Base-by-base conservation (phyloP, 2,113 vertebrate species). In the Periophthalmodon schlosseri region DNA sequence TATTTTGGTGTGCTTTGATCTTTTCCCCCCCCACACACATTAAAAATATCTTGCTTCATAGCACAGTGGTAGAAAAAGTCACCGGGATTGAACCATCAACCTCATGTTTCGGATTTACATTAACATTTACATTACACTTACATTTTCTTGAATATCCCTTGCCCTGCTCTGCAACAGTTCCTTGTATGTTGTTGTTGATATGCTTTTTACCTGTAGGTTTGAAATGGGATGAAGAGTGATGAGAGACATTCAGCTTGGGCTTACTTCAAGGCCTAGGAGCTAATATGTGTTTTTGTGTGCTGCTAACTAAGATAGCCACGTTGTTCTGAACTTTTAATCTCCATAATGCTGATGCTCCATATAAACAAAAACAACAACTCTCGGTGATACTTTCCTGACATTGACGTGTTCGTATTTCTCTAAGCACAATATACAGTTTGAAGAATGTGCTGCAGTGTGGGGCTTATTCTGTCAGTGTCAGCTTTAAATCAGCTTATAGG, bases 391-490 rank as follows among this genome's bases (percentile, higher is more conserved):
- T 60, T 36, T 58, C 16, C 21, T 49, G 39, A 52, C 49, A 69
- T 15, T 2, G 18, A 58, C 3, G 0, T 1, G 11, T 47, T 28
- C 9, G 13, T 21, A 15, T 46, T 18, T 65, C 49, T 65, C 61
- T 36, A 23, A 21, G 46, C 47, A 57, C 34, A 54, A 6, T 50
- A 9, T 2, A 73, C 10, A 28, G 15, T 33, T 23, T 60, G 15
- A 52, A 46, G 63, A 23, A 56, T 21, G 2, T 12, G 72, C 68
- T 24, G 50, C 64, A 60, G n/a, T 58, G 54, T 52, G 39, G 67
- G 67, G 44, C 64, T 33, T 67, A 67, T 63, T 63, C 36, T 67
- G 66, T 68, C 66, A 46, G 66, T 68, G 66, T 68, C 16, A 57
- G 23, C n/a, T n/a, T 61, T 57, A 65, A 46, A 46, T 57, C 24